These are phyloP conservation scores for Tiaroga cobitis DNA, from an alignment of 2,797 vertebrate species.

Conservation along the genomic window DNA sequence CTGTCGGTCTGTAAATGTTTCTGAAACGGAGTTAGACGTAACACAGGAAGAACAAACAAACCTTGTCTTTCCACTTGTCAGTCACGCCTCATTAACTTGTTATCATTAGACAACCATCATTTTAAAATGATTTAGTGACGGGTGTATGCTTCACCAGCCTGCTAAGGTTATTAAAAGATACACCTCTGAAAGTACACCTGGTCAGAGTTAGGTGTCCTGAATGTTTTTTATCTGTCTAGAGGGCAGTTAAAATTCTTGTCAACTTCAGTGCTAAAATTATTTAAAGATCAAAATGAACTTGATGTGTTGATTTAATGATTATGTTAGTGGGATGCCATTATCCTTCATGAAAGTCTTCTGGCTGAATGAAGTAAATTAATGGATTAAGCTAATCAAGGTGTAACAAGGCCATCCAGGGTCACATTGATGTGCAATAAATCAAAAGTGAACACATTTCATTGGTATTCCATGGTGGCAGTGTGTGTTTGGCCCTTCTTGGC, in stretches of 20 bases:
- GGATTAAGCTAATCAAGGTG: constrained; percentile 35
- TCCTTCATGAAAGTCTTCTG: constrained; percentile 12
- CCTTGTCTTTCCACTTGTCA: constrained; percentile 34
- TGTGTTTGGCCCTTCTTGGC: constrained; percentile 20
- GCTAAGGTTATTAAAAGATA: constrained; percentile 10
- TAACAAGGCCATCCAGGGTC: constrained; percentile 38
- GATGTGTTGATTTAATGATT: constrained; percentile 16
- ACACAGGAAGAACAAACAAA: not conserved
- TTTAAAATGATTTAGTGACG: constrained; percentile 25
- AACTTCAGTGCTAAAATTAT: not conserved
- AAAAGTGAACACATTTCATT: constrained; percentile 40
- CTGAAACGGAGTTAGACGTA: not conserved
- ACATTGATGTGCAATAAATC: constrained; percentile 37
- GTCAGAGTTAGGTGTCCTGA: not conserved
- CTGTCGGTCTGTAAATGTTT: not conserved
- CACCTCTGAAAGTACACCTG: not conserved
- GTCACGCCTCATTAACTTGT: constrained; percentile 39
- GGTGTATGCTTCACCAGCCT: constrained; percentile 24
- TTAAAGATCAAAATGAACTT: constrained; percentile 26
- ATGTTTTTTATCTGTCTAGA: not conserved
- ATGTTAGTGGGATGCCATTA: constrained; percentile 16
- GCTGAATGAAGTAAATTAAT: constrained; percentile 33
- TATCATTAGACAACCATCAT: constrained; percentile 34
- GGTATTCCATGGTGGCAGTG: constrained; percentile 16
- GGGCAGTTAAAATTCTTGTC: not conserved